Percentiles rank a stretch among this genome's conserved stretches.
Evolutionary conservation across 2,888 invertebrate genomes (phyloP).

Genomic region (Papilio gigon): DNA sequence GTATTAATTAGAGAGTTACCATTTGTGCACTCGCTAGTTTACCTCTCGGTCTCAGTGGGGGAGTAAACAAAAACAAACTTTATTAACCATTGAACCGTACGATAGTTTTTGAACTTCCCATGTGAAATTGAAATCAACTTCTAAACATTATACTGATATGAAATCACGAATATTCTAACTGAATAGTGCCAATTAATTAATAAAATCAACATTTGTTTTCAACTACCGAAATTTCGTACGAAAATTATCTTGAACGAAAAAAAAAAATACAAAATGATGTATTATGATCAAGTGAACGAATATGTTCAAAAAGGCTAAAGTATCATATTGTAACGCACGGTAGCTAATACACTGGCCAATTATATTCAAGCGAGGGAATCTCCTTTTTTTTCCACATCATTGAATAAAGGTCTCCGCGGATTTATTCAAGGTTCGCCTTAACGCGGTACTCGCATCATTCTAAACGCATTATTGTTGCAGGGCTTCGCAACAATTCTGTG

Average conservation of each 20-base stretch:
- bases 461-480: slow-evolving; percentile 11
- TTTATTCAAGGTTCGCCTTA: not conserved
- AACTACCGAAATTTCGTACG: too few relatives aligned
- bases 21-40: slow-evolving; percentile 3
- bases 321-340: not conserved
- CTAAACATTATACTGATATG: not conserved
- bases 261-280: not conserved
- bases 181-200: too few relatives aligned
- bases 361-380: not conserved
- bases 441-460: slow-evolving; percentile 9
- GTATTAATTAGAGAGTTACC: slow-evolving; percentile 28
- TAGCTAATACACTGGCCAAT: slow-evolving; percentile 1
- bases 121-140: not conserved
- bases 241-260: too few relatives aligned
- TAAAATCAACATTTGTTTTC: too few relatives aligned
- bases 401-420: slow-evolving; percentile 2
- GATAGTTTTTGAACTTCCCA: not conserved
- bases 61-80: slow-evolving; percentile 6
- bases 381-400: not conserved
- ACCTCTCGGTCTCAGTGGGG: not conserved
- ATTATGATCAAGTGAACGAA: not conserved
- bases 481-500: slow-evolving; percentile 1
- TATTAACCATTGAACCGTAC: not conserved
- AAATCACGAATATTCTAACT: too few relatives aligned
- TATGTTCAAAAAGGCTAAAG: not conserved